Percentiles rank a stretch among this genome's conserved stretches.
Evolutionary conservation across 2,888 invertebrate genomes (phyloP).

Genomic region (Margaritifera margaritifera): DNA sequence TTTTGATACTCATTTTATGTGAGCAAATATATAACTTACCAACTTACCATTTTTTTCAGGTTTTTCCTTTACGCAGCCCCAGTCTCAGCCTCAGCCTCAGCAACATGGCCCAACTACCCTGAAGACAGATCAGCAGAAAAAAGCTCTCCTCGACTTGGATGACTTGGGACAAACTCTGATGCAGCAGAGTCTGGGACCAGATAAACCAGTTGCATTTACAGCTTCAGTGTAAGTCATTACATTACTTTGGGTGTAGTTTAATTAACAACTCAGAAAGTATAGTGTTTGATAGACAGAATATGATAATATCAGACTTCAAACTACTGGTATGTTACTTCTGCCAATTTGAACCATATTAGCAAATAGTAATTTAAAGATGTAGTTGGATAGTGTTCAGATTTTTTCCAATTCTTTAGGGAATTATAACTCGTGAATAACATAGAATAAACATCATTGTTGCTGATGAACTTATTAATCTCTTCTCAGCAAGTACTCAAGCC

Average conservation of each 20-base stretch:
- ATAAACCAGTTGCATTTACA: constrained; percentile 10
- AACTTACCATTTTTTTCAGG: too few species aligned
- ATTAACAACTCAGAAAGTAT: too few species aligned
- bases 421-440: neutral
- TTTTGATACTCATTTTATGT: too few species aligned
- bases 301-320: too few species aligned
- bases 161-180: constrained; percentile 86
- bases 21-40: too few species aligned
- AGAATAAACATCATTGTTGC: neutral
- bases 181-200: constrained; percentile 57
- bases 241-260: neutral
- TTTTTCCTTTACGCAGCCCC: too few species aligned
- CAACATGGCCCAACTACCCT: constrained; percentile 8
- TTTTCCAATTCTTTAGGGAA: too few species aligned
- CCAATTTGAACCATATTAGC: too few species aligned
- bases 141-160: constrained; percentile 84
- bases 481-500: neutral
- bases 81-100: constrained; percentile 10
- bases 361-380: too few species aligned
- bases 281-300: too few species aligned
- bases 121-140: constrained; percentile 29
- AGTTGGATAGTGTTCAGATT: too few species aligned
- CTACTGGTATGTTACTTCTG: too few species aligned
- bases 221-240: constrained; percentile 15
- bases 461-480: neutral